These are phyloP conservation scores for Adelges cooleyi DNA, from an alignment of 1,140 invertebrate genomes.

Conservation along the genomic window DNA sequence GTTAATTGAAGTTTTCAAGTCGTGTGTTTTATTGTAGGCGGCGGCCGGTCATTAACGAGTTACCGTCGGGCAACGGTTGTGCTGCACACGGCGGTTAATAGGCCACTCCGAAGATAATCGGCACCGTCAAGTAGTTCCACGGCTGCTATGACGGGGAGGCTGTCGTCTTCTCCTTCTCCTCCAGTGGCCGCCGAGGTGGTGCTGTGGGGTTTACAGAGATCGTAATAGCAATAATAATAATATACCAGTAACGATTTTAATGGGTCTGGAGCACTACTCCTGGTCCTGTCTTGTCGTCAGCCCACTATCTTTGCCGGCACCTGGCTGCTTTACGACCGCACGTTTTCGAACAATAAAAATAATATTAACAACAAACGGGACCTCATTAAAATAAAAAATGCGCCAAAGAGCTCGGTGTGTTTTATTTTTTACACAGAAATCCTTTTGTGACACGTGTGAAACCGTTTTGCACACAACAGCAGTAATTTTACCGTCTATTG, in stretches of 20 bases:
- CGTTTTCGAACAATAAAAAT: background rate
- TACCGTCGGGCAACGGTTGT: background rate
- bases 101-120: constrained; percentile 24
- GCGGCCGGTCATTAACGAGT: constrained; percentile 6
- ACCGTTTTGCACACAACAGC: no score
- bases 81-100: background rate
- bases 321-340: constrained; percentile 19
- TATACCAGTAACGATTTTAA: constrained; percentile 24
- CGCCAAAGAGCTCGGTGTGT: no score
- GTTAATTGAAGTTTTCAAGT: constrained; percentile 12
- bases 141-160: background rate
- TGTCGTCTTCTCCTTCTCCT: background rate
- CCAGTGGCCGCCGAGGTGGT: no score
- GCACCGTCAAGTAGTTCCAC: background rate
- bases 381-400: background rate
- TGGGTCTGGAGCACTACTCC: background rate
- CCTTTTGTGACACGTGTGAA: no score
- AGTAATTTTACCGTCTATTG: no score
- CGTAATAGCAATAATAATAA: constrained; percentile 20
- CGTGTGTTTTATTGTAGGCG: background rate
- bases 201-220: background rate
- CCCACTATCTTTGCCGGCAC: constrained; percentile 9
- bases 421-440: no score
- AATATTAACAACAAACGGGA: background rate
- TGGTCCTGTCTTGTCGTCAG: background rate